These are phyloP conservation scores for Coelogynopora nodosa DNA, from an alignment of 2,888 invertebrate species.

Conservation along the genomic window DNA sequence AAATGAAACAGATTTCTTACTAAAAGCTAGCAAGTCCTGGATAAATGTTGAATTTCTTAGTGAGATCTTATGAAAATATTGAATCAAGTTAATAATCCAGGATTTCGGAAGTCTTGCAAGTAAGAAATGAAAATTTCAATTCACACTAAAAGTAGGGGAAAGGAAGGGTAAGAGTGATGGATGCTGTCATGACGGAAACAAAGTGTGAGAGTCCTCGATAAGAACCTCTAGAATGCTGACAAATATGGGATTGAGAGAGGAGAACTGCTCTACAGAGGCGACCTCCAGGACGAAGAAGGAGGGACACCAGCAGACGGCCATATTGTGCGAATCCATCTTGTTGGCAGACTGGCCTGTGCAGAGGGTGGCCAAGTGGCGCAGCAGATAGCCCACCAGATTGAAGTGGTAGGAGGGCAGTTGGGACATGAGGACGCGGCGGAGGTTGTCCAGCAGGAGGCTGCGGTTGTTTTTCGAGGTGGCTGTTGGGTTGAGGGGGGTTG, in stretches of 20 bases:
- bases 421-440: not conserved
- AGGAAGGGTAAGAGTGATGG: no score
- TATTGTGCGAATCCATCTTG: not conserved
- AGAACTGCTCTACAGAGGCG: not conserved
- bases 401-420: not conserved
- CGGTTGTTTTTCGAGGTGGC: not conserved
- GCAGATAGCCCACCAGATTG: not conserved
- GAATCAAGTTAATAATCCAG: no score
- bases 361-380: not conserved
- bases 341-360: not conserved
- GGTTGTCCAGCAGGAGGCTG: not conserved
- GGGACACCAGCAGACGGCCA: conserved; percentile 8
- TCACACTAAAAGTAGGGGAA: no score
- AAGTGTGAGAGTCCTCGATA: no score
- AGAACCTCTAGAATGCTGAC: not conserved
- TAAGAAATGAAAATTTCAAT: no score
- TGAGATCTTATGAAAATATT: no score
- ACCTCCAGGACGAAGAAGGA: not conserved
- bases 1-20: no score
- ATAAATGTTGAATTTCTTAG: no score
- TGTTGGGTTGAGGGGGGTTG: not conserved
- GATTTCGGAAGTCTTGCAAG: no score
- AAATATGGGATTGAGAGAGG: not conserved
- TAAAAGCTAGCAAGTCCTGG: no score
- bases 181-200: no score